Evolutionary conservation across 2,113 vertebrate species (phyloP).

Genomic region (Tachycineta bicolor): DNA sequence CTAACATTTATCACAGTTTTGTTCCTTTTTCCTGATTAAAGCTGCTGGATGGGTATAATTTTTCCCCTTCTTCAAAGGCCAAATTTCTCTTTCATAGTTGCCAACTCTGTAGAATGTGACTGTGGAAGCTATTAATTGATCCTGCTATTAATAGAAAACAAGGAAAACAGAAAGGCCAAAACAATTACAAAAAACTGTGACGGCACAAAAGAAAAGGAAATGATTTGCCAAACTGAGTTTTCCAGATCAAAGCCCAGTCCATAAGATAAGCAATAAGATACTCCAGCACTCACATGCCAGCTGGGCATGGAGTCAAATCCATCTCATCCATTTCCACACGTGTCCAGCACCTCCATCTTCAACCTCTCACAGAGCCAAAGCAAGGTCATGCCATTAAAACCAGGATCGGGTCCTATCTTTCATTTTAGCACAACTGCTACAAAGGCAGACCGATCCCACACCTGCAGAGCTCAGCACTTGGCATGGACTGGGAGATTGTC

Average conservation of each 20-base stretch:
- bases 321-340: neutral
- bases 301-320: fast-evolving
- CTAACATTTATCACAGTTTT: neutral
- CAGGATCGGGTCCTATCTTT: neutral
- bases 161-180: neutral
- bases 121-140: neutral
- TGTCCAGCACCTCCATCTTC: neutral
- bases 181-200: neutral
- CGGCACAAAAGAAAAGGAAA: neutral
- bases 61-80: neutral
- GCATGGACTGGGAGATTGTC: neutral
- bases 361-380: neutral
- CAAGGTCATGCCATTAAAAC: fast-evolving
- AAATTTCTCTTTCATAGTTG: neutral
- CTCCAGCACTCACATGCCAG: neutral
- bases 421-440: neutral
- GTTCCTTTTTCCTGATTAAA: neutral
- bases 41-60: neutral
- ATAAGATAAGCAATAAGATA: neutral
- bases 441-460: neutral
- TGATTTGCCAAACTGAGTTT: neutral
- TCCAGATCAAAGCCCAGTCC: neutral
- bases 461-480: neutral
- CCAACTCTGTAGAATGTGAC: neutral
- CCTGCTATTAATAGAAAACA: neutral